Conservation (phyloP, 2,113 vertebrate genomes). For the Lophotis ruficrista region DNA sequence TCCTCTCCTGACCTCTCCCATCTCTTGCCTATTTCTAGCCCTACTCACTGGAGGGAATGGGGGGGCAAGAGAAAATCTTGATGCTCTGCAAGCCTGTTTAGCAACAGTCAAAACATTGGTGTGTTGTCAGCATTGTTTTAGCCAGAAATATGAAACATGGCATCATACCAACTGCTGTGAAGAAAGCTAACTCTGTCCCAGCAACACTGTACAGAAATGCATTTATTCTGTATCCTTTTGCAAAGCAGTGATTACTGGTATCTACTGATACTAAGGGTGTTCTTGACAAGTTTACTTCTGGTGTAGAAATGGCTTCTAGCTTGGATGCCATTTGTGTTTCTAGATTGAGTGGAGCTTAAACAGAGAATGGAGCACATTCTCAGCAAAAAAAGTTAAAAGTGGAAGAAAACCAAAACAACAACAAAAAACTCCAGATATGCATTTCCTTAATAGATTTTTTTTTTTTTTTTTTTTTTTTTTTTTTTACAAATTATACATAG, state of each 20-base stretch:
- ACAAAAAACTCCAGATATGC: not conserved
- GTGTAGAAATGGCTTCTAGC: not conserved
- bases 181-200: not conserved
- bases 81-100: not conserved
- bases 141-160: not conserved
- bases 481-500: not conserved
- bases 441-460: not conserved
- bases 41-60: rapidly evolving
- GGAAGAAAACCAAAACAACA: not conserved
- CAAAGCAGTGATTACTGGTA: not conserved
- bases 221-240: not conserved
- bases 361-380: not conserved
- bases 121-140: not conserved
- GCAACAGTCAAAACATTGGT: not conserved
- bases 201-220: not conserved
- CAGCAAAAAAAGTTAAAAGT: not conserved
- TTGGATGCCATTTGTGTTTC: not conserved
- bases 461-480: not conserved
- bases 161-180: not conserved
- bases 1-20: not conserved
- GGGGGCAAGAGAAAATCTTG: not conserved
- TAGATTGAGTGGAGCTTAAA: not conserved
- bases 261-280: not conserved
- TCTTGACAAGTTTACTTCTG: not conserved
- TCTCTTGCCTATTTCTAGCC: not conserved